Conservation (phyloP, 1,140 invertebrate genomes). For the Drosophila nasuta region DNA sequence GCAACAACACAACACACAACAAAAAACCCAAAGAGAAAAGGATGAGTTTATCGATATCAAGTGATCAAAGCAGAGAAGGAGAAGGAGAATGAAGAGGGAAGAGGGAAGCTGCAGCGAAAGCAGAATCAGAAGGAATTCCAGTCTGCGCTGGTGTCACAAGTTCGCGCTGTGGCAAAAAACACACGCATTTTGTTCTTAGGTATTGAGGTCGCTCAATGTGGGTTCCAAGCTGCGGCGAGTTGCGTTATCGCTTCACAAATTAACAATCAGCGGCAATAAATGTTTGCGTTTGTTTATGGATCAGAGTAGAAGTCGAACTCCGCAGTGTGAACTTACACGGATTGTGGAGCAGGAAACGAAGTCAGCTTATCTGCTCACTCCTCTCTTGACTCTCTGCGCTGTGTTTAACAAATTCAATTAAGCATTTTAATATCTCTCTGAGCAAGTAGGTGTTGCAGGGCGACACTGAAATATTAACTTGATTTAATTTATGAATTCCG, state of each 20-base stretch:
- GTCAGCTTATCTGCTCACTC: conserved; percentile 30
- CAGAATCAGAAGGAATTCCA: conserved; percentile 12
- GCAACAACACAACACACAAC: neutral
- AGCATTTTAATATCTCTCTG: conserved; percentile 80
- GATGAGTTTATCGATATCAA: conserved; percentile 78
- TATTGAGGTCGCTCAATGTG: conserved; percentile 51
- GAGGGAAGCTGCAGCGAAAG: neutral
- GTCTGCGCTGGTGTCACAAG: conserved; percentile 67
- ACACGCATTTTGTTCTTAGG: conserved; percentile 46
- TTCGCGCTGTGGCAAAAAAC: conserved; percentile 49
- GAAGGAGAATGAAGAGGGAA: no score
- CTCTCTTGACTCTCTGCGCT: conserved; percentile 31
- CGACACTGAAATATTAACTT: conserved; percentile 83
- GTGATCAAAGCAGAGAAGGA: conserved; percentile 26
- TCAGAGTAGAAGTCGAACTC: neutral
- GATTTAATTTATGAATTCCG: conserved; percentile 82
- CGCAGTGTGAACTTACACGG: conserved; percentile 50
- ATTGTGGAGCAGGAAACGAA: conserved; percentile 10
- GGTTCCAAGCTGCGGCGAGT: conserved; percentile 23
- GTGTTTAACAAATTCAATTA: conserved; percentile 82
- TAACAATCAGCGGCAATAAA: conserved; percentile 84
- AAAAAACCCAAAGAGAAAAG: conserved; percentile 37
- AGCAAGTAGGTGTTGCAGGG: conserved; percentile 70
- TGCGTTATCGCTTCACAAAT: conserved; percentile 84
- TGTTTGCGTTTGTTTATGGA: conserved; percentile 83